Base-by-base conservation (phyloP, 2,797 vertebrate species). In the Menidia menidia region DNA sequence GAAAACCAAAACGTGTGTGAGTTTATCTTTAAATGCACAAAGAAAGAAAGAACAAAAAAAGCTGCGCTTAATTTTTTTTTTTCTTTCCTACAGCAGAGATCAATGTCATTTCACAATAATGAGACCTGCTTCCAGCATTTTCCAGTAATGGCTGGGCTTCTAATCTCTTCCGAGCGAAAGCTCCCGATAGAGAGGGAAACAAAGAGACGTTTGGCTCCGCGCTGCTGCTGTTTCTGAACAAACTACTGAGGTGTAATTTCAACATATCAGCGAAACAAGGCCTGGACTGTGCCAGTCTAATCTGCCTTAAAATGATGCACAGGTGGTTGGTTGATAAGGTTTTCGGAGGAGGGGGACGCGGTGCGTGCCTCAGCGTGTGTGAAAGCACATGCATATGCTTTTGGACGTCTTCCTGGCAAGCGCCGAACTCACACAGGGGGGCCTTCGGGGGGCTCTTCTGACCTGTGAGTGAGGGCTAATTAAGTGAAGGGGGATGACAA, bases 401-500 rank as follows among this genome's bases (percentile, higher is more conserved):
- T 50, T 75, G 63, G 64, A 77, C 60, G 64, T 74, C 69, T 52
- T 52, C 60, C 80, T 84, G 83, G 80, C 75, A 83, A 80, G 63
- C 58, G 15, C 63, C 81, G 67, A 77, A 72, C 78, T 78, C 76
- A 73, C 68, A 78, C 74, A 64, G 54, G 67, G 25, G 71, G 60
- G 68, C 74, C 81, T 60, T 87, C 78, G 78, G 74, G 63, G 63
- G 65, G 61, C 80, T 82, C 68, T 79, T 72, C 68, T 82, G 82
- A 84, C 83, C 83, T 85, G 68, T 85, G 90, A 91, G 86, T 89
- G 89, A 92, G 78, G 83, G 73, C 83, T 91, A 88, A 94, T 92
- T 89, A 91, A 92, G 84, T 89, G 77, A 82, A 77, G 67, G 83
- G 87, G 83, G 83, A 92, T 88, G 87, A 92, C 89, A 91, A 93